Conservation (phyloP, 2,113 vertebrate species). For the Speoplatyrhinus poulsoni region DNA sequence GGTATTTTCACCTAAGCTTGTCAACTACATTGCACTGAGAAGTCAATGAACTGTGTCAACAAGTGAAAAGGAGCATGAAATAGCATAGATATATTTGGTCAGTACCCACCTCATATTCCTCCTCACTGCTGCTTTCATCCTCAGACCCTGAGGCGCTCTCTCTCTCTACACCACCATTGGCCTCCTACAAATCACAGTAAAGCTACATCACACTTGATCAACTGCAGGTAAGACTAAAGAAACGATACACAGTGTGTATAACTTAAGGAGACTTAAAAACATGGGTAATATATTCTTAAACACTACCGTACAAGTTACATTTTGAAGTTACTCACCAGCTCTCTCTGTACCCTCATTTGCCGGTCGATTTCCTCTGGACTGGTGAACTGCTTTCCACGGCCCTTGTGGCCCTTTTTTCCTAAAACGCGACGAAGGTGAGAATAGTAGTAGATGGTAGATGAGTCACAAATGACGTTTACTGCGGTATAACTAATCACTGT, state of each 20-base stretch:
- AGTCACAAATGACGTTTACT: conserved; percentile 32
- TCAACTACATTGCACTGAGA: too few species aligned
- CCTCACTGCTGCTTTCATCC: conserved; percentile 79
- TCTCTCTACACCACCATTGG: conserved; percentile 62
- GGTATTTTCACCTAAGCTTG: too few species aligned
- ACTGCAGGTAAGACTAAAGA: too few species aligned
- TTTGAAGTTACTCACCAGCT: conserved; percentile 61
- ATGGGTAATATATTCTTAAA: too few species aligned
- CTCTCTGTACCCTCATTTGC: conserved; percentile 78
- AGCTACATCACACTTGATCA: not conserved
- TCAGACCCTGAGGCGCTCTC: conserved; percentile 67
- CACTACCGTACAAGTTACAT: not conserved
- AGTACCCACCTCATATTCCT: conserved; percentile 69
- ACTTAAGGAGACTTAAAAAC: too few species aligned
- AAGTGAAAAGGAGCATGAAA: too few species aligned
- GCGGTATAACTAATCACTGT: conserved; percentile 7
- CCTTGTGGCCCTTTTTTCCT: conserved; percentile 82
- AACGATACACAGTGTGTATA: too few species aligned
- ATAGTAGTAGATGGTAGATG: not conserved
- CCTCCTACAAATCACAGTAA: conserved; percentile 63
- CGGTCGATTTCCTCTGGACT: conserved; percentile 82
- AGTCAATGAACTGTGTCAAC: too few species aligned
- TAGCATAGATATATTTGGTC: not conserved
- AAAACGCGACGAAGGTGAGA: conserved; percentile 6
- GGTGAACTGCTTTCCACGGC: conserved; percentile 81